A percentile compares a stretch with the other conserved stretches of the same genome.
phyloP scores from a whole-genome alignment of 2,113 vertebrate species.

The Potamarius usumacintae region DNA sequence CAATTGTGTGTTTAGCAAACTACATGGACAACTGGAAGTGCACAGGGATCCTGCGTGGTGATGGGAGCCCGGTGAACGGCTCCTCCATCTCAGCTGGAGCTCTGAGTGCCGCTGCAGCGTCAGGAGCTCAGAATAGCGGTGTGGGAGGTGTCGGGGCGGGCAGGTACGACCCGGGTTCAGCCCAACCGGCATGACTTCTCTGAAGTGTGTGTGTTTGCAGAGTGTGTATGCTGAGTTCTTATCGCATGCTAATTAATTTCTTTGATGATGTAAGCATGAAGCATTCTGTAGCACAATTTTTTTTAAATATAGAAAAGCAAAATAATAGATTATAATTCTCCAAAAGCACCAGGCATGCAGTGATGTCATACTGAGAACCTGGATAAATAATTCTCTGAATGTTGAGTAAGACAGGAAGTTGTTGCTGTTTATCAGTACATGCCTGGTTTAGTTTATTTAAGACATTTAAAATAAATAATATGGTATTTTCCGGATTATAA shows the following conservation, averaged over 20 bases:
- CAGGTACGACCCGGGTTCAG: constrained; percentile 78
- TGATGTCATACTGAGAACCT: neutral
- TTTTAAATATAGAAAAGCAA: neutral
- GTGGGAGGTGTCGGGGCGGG: constrained; percentile 83
- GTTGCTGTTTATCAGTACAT: neutral
- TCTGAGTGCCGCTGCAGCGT: constrained; percentile 80
- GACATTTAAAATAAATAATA: neutral
- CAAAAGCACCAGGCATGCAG: neutral
- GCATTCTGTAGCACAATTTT: too few species aligned
- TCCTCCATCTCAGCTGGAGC: constrained; percentile 82
- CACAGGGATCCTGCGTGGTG: constrained; percentile 94
- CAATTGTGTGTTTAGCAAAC: constrained; percentile 77
- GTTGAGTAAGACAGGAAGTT: neutral
- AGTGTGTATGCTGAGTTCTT: constrained; percentile 11
- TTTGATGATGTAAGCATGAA: neutral
- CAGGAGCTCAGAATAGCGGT: constrained; percentile 81
- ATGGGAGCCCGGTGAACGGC: constrained; percentile 90
- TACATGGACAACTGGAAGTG: constrained; percentile 99
- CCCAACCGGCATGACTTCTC: neutral
- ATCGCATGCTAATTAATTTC: neutral
- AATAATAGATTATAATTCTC: neutral
- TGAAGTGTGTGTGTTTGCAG: constrained; percentile 3
- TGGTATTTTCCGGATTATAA: neutral
- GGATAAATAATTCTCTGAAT: neutral
- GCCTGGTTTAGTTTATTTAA: neutral